Evolutionary conservation across 2,113 vertebrate genomes (phyloP).

Genomic region (Madoqua kirkii): DNA sequence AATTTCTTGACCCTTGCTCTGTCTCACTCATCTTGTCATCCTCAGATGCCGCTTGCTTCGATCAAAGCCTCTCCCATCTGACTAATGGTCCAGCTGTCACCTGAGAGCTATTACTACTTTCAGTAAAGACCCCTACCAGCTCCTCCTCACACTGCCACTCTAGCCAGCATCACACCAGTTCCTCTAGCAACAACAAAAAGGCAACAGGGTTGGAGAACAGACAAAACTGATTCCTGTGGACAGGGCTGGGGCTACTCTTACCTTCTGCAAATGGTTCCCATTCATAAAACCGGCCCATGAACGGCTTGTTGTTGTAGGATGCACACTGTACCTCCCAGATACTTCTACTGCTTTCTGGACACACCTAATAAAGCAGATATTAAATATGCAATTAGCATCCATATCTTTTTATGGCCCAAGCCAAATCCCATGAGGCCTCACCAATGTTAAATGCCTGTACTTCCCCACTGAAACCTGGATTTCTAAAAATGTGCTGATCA

Average conservation of each 20-base stretch:
- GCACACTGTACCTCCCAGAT: slow-evolving; percentile 93
- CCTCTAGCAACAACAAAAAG: not conserved
- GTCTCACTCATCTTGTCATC: too few relatives aligned
- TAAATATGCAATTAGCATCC: not conserved
- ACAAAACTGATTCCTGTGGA: not conserved
- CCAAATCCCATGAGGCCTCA: not conserved
- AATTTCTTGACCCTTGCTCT: not conserved
- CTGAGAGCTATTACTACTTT: not conserved
- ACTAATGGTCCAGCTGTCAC: not conserved
- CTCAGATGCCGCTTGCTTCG: not conserved
- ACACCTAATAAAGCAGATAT: slow-evolving; percentile 79
- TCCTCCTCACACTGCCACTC: not conserved
- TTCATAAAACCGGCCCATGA: slow-evolving; percentile 96
- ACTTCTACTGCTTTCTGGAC: slow-evolving; percentile 87
- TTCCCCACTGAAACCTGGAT: not conserved
- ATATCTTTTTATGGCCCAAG: not conserved
- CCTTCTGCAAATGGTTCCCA: slow-evolving; percentile 98
- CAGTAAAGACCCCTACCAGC: not conserved
- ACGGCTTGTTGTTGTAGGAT: slow-evolving; percentile 93
- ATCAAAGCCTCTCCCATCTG: not conserved
- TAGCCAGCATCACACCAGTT: not conserved
- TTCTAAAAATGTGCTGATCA: not conserved
- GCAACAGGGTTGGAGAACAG: not conserved
- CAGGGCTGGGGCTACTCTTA: slow-evolving; percentile 73
- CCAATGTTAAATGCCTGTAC: not conserved